Base-by-base conservation (phyloP, 1,140 invertebrate species). In the Conopomorpha cramerella region DNA sequence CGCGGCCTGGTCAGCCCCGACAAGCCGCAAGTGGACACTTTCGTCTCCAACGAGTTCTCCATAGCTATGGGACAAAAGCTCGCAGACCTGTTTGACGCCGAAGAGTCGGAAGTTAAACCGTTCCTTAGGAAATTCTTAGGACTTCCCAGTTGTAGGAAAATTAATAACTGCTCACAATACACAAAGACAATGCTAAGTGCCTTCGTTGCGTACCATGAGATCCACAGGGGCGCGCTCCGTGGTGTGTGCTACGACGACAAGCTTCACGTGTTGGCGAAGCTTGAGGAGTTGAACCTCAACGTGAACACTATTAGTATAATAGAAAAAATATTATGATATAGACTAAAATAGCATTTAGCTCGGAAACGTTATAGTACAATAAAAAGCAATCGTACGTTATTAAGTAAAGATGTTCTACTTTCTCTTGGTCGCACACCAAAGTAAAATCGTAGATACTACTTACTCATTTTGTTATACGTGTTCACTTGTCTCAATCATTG, bases 201-300 rank as follows among this genome's bases (percentile, higher is more conserved):
- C 8, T 86, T 82, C 39, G 59, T 85, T 8, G 81, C 82, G 35
- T 87, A 81, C 55, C 81, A 85, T 41, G 81, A 85, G 52, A 57
- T 87, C 34, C 78, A 82, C 10, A 63, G 62, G 11, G 57, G 65
- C 18, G 54, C 66, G 19, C 40, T 81, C 17, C 55, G 47, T 25
- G 58, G 55, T n/a, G 38, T 66, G 4, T 46, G 55, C 8, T 37
- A 34, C 17, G 60, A 55, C 0, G 44, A 53, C 25, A 70, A 66
- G 30, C 35, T 77, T 37, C 53, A 56, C 1, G 36, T 74, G 8
- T 36, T 77, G 15, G 40, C 61, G 29, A 56, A 60, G 15, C 55
- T 74, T 26, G 55, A 62, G 16, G 49, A 58, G 3, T 25, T 66
- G 12, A 45, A 55, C n/a, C n/a, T n/a, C n/a, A n/a, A n/a, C n/a